Evolutionary conservation across 2,888 invertebrate genomes (phyloP).

Genomic region (Siphlonurus alternatus): DNA sequence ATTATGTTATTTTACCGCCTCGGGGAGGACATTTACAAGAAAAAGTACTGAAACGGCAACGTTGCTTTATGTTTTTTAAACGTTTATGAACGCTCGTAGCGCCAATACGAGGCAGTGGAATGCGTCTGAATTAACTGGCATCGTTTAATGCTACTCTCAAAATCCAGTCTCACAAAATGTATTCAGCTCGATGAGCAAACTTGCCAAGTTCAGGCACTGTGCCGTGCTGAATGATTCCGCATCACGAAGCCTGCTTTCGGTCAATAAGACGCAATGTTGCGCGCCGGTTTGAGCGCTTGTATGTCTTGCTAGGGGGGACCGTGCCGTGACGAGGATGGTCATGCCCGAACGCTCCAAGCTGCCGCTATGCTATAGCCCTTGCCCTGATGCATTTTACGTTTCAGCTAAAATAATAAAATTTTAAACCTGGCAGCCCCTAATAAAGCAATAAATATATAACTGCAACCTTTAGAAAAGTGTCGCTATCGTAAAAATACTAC

Average conservation of each 20-base stretch:
- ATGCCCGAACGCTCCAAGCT: not conserved
- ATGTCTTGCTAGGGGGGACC: conserved; percentile 19
- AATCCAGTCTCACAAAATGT: not conserved
- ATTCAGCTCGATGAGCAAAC: not conserved
- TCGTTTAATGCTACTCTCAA: not conserved
- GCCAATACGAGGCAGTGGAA: conserved; percentile 11
- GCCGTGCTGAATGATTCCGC: conserved; percentile 22
- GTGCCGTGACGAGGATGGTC: conserved; percentile 14
- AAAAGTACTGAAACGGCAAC: conserved; percentile 15
- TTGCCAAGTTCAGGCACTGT: conserved; percentile 7
- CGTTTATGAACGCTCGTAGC: conserved; percentile 14
- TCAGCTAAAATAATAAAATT: too few relatives aligned
- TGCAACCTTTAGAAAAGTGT: too few relatives aligned
- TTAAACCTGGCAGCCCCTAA: too few relatives aligned
- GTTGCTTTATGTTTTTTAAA: conserved; percentile 17
- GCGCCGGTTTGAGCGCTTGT: conserved; percentile 15
- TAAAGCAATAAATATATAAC: too few relatives aligned
- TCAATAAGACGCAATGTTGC: conserved; percentile 24
- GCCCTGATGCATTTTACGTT: not conserved
- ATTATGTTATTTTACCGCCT: not conserved
- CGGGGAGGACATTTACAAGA: not conserved
- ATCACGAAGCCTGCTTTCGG: conserved; percentile 22
- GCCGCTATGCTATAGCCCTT: not conserved
- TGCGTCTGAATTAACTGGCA: conserved; percentile 6
- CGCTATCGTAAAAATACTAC: too few relatives aligned